Evolutionary conservation across 2,113 vertebrate genomes (phyloP).

Genomic region (Serilophus lunatus): DNA sequence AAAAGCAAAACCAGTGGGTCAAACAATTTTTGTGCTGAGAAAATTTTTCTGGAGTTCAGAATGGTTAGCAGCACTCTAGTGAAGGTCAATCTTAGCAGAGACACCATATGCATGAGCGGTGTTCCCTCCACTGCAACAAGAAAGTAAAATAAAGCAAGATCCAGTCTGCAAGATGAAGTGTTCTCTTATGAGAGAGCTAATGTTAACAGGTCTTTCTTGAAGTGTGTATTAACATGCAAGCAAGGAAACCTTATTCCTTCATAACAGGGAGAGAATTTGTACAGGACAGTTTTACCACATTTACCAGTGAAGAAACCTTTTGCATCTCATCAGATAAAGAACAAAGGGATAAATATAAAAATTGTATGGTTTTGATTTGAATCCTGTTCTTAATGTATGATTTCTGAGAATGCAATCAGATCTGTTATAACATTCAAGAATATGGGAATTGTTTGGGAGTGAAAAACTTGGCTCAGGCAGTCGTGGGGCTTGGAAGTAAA

Average conservation of each 20-base stretch:
- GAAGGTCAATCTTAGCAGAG: neutral
- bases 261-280: neutral
- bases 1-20: neutral
- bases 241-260: neutral
- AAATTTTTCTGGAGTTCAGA: neutral
- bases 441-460: neutral
- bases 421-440: neutral
- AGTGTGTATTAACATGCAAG: neutral
- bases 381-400: neutral
- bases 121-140: neutral
- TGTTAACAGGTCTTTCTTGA: neutral
- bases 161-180: neutral
- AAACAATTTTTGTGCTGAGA: neutral
- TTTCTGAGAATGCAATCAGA: neutral
- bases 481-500: neutral
- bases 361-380: neutral
- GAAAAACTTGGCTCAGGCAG: neutral
- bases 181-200: neutral
- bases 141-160: neutral
- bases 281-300: fast-evolving
- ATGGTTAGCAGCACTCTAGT: neutral
- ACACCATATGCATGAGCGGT: fast-evolving
- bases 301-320: neutral
- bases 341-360: neutral
- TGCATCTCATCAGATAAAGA: neutral